Evolutionary conservation across 2,797 vertebrate species (phyloP), one percentile per base, ranked within the genome.

Genomic region (Anguilla megastoma): DNA sequence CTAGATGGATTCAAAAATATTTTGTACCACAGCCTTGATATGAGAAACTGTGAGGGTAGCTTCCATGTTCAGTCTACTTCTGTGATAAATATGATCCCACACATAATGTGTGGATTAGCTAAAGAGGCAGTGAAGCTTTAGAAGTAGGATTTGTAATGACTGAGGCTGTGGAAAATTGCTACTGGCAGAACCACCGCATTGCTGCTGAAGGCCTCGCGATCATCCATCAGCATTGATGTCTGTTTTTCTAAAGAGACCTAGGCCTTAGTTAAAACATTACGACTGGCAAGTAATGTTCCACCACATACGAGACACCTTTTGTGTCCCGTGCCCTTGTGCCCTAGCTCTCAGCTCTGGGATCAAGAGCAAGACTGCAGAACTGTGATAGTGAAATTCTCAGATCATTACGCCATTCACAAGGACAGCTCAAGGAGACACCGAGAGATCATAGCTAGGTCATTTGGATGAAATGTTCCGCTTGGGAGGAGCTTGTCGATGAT

Each of bases 141-240:
- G 10, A 8, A 52, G 50, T 52, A 12, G 50, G 10, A 45, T 45
- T 45, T 45, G 41, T 45, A 27, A 8, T 16, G 21, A n/a, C 8
- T 74, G 14, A 33, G 69, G 66, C 14, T 63, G 27, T 71, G 41
- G 41, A 45, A 45, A 45, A 45, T 45, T 45, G 41, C 41, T 52
- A 52, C 50, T 52, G 50, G 50, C 63, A 69, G 63, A 69, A 33
- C 30, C 69, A 74, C 30, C 27, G 16, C 30, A 36, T 27, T 21
- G 30, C 27, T 33, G 30, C 69, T 8, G 6, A 74, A 33, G 30
- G 30, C 27, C 27, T 24, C 69, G 91, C 89, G 91, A 60, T 88
- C 91, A 92, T 94, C 93, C 92, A 92, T 95, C 94, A 94, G 87
- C 91, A 21, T 85, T 1, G 74, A 86, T 85, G 24, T 56, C 52